These are phyloP conservation scores for Pitta sordida DNA, from an alignment of 2,113 vertebrate species.

Conservation along the genomic window DNA sequence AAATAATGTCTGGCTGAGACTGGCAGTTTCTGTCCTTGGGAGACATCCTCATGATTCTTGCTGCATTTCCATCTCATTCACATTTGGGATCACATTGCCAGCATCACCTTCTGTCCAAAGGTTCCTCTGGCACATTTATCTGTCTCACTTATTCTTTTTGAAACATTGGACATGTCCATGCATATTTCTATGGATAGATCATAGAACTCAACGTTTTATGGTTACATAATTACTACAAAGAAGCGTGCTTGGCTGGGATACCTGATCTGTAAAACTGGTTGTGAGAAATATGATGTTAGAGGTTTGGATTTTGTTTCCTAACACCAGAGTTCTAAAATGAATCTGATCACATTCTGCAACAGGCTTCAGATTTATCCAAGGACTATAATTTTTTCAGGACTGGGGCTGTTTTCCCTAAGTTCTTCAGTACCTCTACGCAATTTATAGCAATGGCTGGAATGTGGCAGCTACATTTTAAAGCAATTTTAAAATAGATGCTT, in stretches of 20 bases:
- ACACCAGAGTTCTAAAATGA: not conserved
- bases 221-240: not conserved
- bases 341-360: not conserved
- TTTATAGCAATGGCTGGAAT: not conserved
- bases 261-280: not conserved
- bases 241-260: not conserved
- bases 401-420: not conserved
- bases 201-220: not conserved
- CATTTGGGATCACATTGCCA: not conserved
- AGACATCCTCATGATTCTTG: not conserved
- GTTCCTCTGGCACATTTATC: not conserved
- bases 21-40: not conserved
- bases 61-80: not conserved
- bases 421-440: not conserved
- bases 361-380: not conserved
- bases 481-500: not conserved
- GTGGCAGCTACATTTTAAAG: not conserved
- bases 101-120: not conserved
- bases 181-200: not conserved
- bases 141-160: not conserved
- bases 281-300: not conserved
- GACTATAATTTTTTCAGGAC: not conserved
- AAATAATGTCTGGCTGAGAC: not conserved
- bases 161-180: not conserved
- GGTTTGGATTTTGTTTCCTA: not conserved